These are phyloP conservation scores for Masticophis lateralis DNA, from an alignment of 2,797 vertebrate species.

Conservation along the genomic window DNA sequence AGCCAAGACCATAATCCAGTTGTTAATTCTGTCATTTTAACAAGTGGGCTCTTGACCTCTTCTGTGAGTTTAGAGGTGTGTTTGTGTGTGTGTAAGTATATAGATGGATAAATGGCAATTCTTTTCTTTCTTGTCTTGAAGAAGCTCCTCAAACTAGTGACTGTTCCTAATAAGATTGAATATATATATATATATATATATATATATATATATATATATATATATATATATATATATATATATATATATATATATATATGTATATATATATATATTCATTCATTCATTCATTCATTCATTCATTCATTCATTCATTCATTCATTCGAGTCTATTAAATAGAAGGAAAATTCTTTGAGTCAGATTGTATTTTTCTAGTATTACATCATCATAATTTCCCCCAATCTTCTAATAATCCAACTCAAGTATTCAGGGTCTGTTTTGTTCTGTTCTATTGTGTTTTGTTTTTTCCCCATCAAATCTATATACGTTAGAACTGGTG, in stretches of 20 bases:
- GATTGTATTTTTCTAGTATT: slow-evolving; percentile 35
- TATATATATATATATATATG: not conserved
- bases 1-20: slow-evolving; percentile 63
- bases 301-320: not conserved
- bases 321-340: slow-evolving; percentile 53
- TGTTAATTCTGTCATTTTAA: slow-evolving; percentile 61
- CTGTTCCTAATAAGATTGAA: slow-evolving; percentile 45
- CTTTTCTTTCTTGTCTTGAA: slow-evolving; percentile 48
- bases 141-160: slow-evolving; percentile 43
- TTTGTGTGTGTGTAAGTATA: slow-evolving; percentile 54
- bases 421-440: slow-evolving; percentile 43
- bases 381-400: slow-evolving; percentile 52
- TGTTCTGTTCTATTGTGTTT: not conserved
- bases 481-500: slow-evolving; percentile 48
- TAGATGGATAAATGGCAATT: slow-evolving; percentile 56
- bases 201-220: no score
- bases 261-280: not conserved
- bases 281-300: no score
- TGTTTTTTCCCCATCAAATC: slow-evolving; percentile 39
- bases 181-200: no score
- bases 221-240: no score
- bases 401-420: slow-evolving; percentile 54
- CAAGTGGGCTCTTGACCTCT: slow-evolving; percentile 58
- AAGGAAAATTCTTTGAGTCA: slow-evolving; percentile 39
- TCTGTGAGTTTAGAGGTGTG: slow-evolving; percentile 53